phyloP scores from a whole-genome alignment of 2,113 vertebrate genomes.

The Erythrocercus mccallii region DNA sequence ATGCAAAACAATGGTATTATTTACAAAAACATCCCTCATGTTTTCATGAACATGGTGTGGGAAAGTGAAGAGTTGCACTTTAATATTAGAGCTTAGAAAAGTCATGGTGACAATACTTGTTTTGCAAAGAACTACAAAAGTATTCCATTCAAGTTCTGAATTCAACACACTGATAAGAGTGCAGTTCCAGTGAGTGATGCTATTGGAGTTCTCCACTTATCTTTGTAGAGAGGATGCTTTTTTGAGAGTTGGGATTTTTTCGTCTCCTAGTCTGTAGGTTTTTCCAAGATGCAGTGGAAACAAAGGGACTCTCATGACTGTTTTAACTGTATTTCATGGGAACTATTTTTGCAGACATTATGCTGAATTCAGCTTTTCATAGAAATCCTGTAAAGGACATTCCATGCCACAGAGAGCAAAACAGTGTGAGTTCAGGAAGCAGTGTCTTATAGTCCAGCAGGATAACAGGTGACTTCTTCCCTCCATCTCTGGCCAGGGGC shows the following conservation, averaged over 20 bases:
- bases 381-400: background rate
- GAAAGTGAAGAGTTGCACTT: no score
- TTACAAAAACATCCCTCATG: no score
- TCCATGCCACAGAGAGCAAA: background rate
- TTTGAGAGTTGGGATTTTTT: background rate
- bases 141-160: background rate
- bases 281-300: background rate
- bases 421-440: rapidly evolving
- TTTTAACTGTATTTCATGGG: background rate
- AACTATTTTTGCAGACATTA: background rate
- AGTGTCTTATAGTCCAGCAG: background rate
- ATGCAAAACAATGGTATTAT: no score
- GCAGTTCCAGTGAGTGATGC: background rate
- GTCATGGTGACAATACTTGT: no score
- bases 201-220: background rate
- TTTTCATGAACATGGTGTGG: no score
- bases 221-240: background rate
- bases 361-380: background rate
- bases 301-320: background rate
- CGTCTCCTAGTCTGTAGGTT: background rate
- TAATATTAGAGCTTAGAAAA: no score
- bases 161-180: background rate
- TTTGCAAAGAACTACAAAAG: background rate
- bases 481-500: background rate
- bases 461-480: background rate